Evolutionary conservation across 2,888 invertebrate genomes (phyloP).

Genomic region (Habroteleia sp.): DNA sequence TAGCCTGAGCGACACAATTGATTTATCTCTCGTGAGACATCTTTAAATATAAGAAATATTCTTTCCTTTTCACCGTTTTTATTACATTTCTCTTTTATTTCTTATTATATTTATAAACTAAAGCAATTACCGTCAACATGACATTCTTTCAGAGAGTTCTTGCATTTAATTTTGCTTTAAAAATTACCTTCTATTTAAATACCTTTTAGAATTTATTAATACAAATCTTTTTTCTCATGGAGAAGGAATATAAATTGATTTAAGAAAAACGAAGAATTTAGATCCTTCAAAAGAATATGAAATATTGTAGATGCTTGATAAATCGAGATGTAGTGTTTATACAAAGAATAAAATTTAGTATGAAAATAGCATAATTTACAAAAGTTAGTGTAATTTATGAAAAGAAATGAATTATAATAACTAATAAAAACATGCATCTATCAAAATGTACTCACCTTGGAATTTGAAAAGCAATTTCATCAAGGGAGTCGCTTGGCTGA

Average conservation of each 20-base stretch:
- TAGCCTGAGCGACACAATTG: slow-evolving; percentile 15
- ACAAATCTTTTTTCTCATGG: not conserved
- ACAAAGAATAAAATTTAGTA: too few species aligned
- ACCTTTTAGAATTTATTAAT: not conserved
- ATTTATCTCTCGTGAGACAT: slow-evolving; percentile 5
- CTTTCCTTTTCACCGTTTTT: slow-evolving; percentile 2
- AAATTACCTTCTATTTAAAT: slow-evolving; percentile 7
- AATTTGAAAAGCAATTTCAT: slow-evolving; percentile 95
- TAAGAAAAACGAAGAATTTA: too few species aligned
- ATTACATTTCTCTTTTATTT: slow-evolving; percentile 23
- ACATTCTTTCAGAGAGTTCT: slow-evolving; percentile 19
- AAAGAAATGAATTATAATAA: slow-evolving; percentile 32
- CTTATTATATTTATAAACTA: slow-evolving; percentile 24
- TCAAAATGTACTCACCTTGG: slow-evolving; percentile 86
- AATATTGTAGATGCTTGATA: too few species aligned
- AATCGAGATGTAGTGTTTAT: too few species aligned
- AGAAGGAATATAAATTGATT: not conserved
- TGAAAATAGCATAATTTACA: slow-evolving; percentile 5
- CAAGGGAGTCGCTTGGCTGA: slow-evolving; percentile 93
- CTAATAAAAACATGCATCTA: slow-evolving; percentile 37
- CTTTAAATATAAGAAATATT: slow-evolving; percentile 20
- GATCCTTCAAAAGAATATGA: too few species aligned
- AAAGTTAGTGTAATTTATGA: slow-evolving; percentile 18
- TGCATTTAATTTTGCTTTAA: slow-evolving; percentile 21
- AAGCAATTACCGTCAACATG: slow-evolving; percentile 22